phyloP scores from a whole-genome alignment of 2,888 invertebrate genomes.

The Eupithecia subfuscata region DNA sequence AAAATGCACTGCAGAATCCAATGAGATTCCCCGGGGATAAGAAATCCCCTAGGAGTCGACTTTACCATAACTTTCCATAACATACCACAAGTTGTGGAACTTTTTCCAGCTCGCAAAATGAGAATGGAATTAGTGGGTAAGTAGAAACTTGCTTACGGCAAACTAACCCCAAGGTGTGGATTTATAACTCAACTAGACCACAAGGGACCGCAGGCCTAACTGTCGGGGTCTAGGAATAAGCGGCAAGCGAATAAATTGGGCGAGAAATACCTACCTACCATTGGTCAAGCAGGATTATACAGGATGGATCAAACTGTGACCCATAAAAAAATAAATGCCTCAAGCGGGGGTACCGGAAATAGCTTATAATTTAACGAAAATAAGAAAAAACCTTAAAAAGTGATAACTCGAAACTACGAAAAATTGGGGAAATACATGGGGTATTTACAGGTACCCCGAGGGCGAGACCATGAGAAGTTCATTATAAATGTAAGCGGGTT shows the following conservation, averaged over 20 bases:
- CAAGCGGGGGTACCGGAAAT: no score
- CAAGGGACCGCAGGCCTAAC: constrained; percentile 44
- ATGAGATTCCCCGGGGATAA: not conserved
- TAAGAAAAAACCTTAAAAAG: no score
- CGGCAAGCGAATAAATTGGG: constrained; percentile 25
- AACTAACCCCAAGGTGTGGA: constrained; percentile 49
- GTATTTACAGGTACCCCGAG: no score
- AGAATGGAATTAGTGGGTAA: constrained; percentile 41
- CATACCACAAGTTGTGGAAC: constrained; percentile 17
- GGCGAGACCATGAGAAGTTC: no score
- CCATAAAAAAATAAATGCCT: no score
- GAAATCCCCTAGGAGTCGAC: constrained; percentile 1
- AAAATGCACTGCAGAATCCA: not conserved
- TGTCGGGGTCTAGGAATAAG: constrained; percentile 20
- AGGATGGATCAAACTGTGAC: no score
- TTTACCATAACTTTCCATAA: constrained; percentile 22
- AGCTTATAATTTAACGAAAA: no score
- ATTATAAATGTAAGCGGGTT: no score
- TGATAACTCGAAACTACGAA: no score
- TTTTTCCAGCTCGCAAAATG: constrained; percentile 44
- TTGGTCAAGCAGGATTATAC: not conserved
- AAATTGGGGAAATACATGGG: no score
- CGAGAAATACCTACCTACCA: not conserved
- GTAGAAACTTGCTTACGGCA: constrained; percentile 46
- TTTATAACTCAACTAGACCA: constrained; percentile 52